Conservation (phyloP, 2,113 vertebrate genomes). For the Cariama cristata region DNA sequence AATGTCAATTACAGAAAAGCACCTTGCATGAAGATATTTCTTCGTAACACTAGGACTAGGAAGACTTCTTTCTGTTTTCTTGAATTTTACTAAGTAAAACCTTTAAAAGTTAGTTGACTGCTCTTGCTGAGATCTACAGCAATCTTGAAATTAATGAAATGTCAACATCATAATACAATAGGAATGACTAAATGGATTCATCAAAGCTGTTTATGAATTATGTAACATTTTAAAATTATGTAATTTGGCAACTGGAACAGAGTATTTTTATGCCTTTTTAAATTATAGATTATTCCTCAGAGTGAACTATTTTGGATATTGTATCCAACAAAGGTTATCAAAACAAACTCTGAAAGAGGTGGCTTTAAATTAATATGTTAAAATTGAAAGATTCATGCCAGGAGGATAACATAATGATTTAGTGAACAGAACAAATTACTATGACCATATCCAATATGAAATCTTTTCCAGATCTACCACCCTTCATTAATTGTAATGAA, state of each 20-base stretch:
- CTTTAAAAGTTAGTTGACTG: not conserved
- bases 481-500: constrained; percentile 67
- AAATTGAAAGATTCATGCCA: constrained; percentile 21
- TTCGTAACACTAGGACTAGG: not conserved
- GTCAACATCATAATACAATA: not conserved
- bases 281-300: constrained; percentile 56
- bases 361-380: not conserved
- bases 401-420: constrained; percentile 29
- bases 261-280: constrained; percentile 38
- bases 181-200: constrained; percentile 25
- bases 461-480: constrained; percentile 42
- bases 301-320: constrained; percentile 26
- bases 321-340: constrained; percentile 11
- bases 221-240: constrained; percentile 37
- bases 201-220: constrained; percentile 50
- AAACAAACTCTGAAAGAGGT: constrained; percentile 20
- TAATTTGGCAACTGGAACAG: constrained; percentile 22
- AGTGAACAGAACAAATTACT: constrained; percentile 51
- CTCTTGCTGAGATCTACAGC: not conserved
- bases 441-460: constrained; percentile 41
- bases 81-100: not conserved
- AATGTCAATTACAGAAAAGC: constrained; percentile 35
- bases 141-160: constrained; percentile 38
- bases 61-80: not conserved
- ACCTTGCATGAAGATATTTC: constrained; percentile 20